phyloP scores from a whole-genome alignment of 1,140 invertebrate species.

The Mercenaria mercenaria region DNA sequence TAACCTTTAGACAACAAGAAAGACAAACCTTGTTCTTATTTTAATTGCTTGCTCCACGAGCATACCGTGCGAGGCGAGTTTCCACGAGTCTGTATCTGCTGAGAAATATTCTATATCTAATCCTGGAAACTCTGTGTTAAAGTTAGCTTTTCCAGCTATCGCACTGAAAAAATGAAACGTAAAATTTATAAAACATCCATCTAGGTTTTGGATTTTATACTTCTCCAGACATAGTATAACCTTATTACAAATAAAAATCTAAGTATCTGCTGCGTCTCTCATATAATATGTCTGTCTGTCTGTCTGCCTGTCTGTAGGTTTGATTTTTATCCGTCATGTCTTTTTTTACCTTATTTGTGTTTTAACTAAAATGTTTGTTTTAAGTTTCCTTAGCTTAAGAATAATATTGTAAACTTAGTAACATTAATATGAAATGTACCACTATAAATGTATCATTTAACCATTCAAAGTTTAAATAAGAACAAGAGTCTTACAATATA shows the following conservation, averaged over 20 bases:
- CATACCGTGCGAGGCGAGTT: slow-evolving; percentile 12
- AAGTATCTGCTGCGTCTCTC: not conserved
- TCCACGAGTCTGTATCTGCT: not conserved
- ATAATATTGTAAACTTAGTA: no score
- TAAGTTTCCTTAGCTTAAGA: no score
- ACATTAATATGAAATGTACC: no score
- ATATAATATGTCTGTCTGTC: not conserved
- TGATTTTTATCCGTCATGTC: no score
- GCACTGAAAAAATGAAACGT: not conserved
- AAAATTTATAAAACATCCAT: not conserved
- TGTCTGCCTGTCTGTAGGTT: no score
- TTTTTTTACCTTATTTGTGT: no score
- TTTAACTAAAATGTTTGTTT: no score
- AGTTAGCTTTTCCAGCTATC: not conserved
- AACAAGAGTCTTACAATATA: no score
- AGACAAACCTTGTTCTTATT: slow-evolving; percentile 29
- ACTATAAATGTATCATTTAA: no score
- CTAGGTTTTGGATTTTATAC: not conserved
- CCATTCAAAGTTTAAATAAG: no score
- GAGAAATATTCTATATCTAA: slow-evolving; percentile 31
- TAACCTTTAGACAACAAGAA: no score
- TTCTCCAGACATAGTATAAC: not conserved
- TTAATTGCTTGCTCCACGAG: not conserved
- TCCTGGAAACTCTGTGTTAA: slow-evolving; percentile 51
- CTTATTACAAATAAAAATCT: not conserved